phyloP scores from a whole-genome alignment of 2,888 invertebrate genomes.

The Dryobota labecula region DNA sequence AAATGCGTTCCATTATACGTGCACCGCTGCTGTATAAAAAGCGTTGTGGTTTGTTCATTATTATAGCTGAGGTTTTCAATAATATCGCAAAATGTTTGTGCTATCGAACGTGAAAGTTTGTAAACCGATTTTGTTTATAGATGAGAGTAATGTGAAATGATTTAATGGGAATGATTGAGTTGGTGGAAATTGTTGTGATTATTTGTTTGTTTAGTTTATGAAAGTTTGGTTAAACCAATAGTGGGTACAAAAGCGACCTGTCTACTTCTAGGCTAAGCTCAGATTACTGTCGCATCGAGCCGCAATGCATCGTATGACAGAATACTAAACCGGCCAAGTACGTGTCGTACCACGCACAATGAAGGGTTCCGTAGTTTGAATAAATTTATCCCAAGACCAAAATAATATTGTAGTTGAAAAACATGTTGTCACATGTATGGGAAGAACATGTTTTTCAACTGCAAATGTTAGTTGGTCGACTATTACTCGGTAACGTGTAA shows the following conservation, averaged over 20 bases:
- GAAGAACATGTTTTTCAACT: too few species aligned
- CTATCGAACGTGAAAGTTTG: constrained; percentile 51
- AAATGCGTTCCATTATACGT: constrained; percentile 60
- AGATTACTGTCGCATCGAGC: not conserved
- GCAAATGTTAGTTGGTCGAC: too few species aligned
- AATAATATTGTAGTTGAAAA: too few species aligned
- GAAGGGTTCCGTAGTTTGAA: too few species aligned
- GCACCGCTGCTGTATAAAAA: constrained; percentile 48
- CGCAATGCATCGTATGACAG: not conserved
- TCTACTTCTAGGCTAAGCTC: not conserved
- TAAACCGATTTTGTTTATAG: constrained; percentile 23
- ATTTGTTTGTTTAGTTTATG: constrained; percentile 18
- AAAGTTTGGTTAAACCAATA: not conserved
- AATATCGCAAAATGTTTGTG: constrained; percentile 34
- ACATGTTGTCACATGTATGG: too few species aligned
- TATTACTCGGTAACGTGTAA: too few species aligned
- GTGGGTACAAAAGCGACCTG: not conserved
- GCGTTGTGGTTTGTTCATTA: constrained; percentile 60
- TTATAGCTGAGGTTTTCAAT: constrained; percentile 48
- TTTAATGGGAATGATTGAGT: constrained; percentile 3
- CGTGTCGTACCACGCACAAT: too few species aligned
- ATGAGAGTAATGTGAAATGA: constrained; percentile 40
- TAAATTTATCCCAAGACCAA: too few species aligned
- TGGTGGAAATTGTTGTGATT: not conserved
- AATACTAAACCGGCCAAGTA: too few species aligned